Evolutionary conservation across 2,113 vertebrate genomes (phyloP).

Genomic region (Baryphthengus martii): DNA sequence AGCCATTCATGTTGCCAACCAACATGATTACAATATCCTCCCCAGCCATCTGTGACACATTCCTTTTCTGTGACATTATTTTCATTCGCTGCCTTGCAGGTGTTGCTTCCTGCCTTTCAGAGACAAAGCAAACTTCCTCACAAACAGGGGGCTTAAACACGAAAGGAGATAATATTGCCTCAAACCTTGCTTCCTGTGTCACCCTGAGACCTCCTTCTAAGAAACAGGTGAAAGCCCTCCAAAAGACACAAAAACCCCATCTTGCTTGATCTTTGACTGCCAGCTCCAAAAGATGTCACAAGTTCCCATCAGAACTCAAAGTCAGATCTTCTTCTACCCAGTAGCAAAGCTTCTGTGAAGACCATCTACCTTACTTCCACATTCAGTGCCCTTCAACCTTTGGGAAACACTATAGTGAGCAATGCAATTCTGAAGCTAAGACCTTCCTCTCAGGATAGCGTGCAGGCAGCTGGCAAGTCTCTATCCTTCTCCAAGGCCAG

Average conservation of each 20-base stretch:
- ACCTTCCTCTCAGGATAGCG: background rate
- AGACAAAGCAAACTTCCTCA: slow-evolving; percentile 16
- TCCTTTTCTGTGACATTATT: background rate
- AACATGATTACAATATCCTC: background rate
- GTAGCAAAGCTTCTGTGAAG: slow-evolving; percentile 2
- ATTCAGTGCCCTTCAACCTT: background rate
- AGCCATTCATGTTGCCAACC: background rate
- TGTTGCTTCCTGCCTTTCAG: slow-evolving; percentile 35
- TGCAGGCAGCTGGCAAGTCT: background rate
- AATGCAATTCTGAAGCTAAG: background rate
- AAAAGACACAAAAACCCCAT: background rate
- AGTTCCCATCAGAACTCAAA: background rate
- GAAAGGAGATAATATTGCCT: slow-evolving; percentile 21
- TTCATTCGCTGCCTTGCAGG: slow-evolving; percentile 54
- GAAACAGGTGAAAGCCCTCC: background rate
- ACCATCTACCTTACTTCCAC: slow-evolving; percentile 5
- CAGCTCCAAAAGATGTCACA: background rate
- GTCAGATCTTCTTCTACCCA: background rate
- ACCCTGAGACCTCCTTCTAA: background rate
- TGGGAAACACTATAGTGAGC: background rate
- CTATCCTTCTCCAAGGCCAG: background rate
- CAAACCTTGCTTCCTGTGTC: background rate
- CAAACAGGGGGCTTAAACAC: slow-evolving; percentile 15
- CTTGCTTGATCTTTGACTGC: background rate
- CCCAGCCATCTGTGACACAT: background rate